Percentiles rank a stretch among this genome's conserved stretches.
These are phyloP conservation scores for Fratercula arctica DNA, from an alignment of 2,797 vertebrate species.

Conservation along the genomic window DNA sequence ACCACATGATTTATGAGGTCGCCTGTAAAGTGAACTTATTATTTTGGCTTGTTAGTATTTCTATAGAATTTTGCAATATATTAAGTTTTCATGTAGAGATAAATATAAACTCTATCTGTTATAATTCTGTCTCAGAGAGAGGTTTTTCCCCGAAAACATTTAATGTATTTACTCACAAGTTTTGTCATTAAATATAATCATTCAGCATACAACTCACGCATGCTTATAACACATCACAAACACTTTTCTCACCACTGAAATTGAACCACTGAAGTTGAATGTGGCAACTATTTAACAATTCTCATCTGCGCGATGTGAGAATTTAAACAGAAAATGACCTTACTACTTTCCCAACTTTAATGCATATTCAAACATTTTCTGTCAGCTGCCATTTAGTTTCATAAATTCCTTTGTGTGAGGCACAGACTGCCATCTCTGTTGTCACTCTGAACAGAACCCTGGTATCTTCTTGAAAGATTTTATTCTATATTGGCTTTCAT, in stretches of 20 bases:
- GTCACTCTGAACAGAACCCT: background rate
- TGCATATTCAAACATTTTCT: slow-evolving; percentile 26
- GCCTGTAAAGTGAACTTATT: slow-evolving; percentile 15
- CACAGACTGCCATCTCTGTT: background rate
- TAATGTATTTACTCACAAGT: slow-evolving; percentile 38
- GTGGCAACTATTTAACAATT: slow-evolving; percentile 29
- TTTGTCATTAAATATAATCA: background rate
- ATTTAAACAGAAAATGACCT: slow-evolving; percentile 46
- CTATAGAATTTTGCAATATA: slow-evolving; percentile 35
- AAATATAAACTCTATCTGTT: slow-evolving; percentile 46
- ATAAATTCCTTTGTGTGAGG: background rate
- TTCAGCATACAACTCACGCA: background rate
- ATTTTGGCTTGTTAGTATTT: slow-evolving; percentile 14
- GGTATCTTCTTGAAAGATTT: background rate
- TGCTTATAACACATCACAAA: slow-evolving; percentile 4
- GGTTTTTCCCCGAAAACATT: background rate
- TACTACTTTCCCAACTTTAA: background rate
- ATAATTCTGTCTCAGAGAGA: background rate
- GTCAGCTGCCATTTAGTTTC: background rate
- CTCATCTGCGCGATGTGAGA: background rate
- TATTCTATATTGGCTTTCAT: background rate
- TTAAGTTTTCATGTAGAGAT: slow-evolving; percentile 21
- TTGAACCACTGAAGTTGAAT: background rate
- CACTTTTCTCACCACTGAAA: slow-evolving; percentile 19
- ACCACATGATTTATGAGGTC: background rate